A percentile compares a stretch with the other conserved stretches of the same genome.
Conservation (phyloP, 2,113 vertebrate genomes). For the Carassius auratus region DNA sequence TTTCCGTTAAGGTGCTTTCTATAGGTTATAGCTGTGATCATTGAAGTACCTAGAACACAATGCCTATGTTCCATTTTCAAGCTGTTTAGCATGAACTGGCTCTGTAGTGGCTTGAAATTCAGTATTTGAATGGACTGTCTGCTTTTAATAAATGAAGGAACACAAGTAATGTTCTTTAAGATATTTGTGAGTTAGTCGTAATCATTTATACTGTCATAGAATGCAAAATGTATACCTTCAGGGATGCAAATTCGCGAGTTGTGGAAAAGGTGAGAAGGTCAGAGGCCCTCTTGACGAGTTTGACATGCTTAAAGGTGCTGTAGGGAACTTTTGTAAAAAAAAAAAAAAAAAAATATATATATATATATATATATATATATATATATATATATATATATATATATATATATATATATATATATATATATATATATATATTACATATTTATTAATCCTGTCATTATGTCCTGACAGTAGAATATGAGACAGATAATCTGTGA, state of each 20-base stretch:
- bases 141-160: constrained; percentile 69
- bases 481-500: no score
- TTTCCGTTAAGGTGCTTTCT: constrained; percentile 17
- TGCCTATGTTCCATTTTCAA: constrained; percentile 56
- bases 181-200: not conserved
- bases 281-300: not conserved
- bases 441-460: no score
- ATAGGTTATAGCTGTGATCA: constrained; percentile 57
- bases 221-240: not conserved
- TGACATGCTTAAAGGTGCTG: not conserved
- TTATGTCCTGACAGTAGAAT: no score
- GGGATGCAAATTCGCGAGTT: not conserved
- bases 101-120: constrained; percentile 62
- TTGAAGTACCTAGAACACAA: constrained; percentile 61
- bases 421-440: no score
- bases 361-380: no score
- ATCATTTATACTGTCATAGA: not conserved
- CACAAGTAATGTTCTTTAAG: constrained; percentile 9
- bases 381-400: no score
- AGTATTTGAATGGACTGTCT: constrained; percentile 64
- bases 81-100: constrained; percentile 66
- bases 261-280: not conserved
- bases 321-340: no score
- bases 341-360: no score
- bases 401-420: no score